Evolutionary conservation across 37 sponge, comb jelly and placozoan genomes (phyloP), one percentile per base, ranked within the genome.

Genomic region (Ephydatia muelleri): DNA sequence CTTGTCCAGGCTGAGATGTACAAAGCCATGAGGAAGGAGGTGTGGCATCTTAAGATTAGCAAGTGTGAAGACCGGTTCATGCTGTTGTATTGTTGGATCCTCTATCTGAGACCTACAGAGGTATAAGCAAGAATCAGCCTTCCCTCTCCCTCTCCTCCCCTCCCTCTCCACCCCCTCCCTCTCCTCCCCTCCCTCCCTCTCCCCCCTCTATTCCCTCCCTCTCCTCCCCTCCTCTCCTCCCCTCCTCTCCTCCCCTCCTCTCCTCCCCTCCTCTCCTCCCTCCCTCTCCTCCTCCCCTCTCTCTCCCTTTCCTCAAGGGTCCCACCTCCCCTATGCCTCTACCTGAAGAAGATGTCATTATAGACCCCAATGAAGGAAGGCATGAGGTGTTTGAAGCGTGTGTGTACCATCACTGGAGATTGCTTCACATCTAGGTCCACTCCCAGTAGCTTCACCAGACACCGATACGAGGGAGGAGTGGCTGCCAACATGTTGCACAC

Each of bases 341-440:
- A 27, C 9, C 25, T 30, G 71, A 31, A 70, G 71, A 82, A 86
- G 21, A 92, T 64, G 22, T 92, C 93, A 2, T 88, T n/a, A 57
- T 93, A 93, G n/a, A 93, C 72, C 5, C 25, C 32, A 21, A 80
- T 83, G 68, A 89, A 87, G 22, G 87, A 40, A 32, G 94, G 87
- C 72, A 93, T 65, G 67, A 86, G 87, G 29, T 83, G 67, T 47
- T 89, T 84, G 35, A 87, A 80, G 33, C 85, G 69, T 35, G 77
- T 83, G 71, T 93, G 94, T 49, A 93, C 37, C 22, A 80, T 65
- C 13, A 93, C 86, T 3, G 90, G 90, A 26, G 94, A 84, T 66
- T 93, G 94, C 33, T 87, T 89, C 49, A 89, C 67, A 21, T 83
- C 88, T 26, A 89, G 31, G 13, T 79, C 47, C 23, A 86, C 23